Base-by-base conservation (phyloP, 2,113 vertebrate species). In the Orientallactaga bullata region DNA sequence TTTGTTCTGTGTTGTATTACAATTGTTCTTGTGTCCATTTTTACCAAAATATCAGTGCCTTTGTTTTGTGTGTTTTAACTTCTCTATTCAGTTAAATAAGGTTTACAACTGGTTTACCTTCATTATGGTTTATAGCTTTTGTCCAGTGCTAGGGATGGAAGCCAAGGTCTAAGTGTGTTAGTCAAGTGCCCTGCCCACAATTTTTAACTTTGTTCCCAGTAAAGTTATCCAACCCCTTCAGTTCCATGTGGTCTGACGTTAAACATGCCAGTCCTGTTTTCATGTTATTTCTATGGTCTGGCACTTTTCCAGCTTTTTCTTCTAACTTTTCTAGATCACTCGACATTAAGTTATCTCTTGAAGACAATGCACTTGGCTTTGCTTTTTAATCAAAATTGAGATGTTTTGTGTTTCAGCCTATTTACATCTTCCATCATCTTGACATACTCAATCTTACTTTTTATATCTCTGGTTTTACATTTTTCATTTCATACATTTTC, bases 391-490 rank as follows among this genome's bases (percentile, higher is more conserved):
- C 51, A 47, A 90, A 82, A 60, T 26, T 76, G 74, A 63, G 9
- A 61, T 71, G 23, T 1, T 80, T 77, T 72, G 68, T 51, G 16
- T 77, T 47, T 80, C 91, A 66, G 37, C 28, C 65, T 76, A 42
- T 65, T 91, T 85, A 79, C 20, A 72, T 66, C 80, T 85, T 71
- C 55, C 39, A 89, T 72, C 35, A 37, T 66, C 85, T 88, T 66
- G 7, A 37, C 32, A 35, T 1, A 7, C 79, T 80, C 84, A n/a
- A 65, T 37, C 77, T 83, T 78, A 58, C 17, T 71, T 81, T 32
- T 81, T 81, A 42, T 73, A 66, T 63, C 39, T 66, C 73, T 78
- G 71, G 39, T 90, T 92, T 73, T 24, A 35, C 21, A 80, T 42
- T 92, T 73, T 32, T 35, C 26, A 51, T 23, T 73, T 78, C 32